A percentile compares a stretch with the other conserved stretches of the same genome.
These are phyloP conservation scores for Drosophila aldrichi DNA, from an alignment of 2,888 invertebrate genomes.

Conservation along the genomic window DNA sequence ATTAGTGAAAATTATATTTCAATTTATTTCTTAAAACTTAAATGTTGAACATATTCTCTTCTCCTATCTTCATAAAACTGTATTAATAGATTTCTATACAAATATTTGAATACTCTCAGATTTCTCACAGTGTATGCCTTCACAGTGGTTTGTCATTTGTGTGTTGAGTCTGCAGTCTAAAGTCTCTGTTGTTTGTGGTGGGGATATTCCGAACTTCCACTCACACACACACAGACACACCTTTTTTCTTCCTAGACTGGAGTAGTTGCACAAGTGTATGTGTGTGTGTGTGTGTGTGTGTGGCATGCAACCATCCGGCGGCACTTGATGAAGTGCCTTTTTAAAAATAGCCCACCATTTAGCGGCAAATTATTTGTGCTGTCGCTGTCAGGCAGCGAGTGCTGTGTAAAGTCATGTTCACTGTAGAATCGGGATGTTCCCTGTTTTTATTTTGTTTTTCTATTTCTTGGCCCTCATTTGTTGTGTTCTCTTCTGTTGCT, in stretches of 20 bases:
- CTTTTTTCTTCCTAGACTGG: constrained; percentile 12
- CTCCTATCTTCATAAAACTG: too few species aligned
- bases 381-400: constrained; percentile 53
- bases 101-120: not conserved
- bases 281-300: constrained; percentile 27
- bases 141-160: constrained; percentile 9
- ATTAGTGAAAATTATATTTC: not conserved
- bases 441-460: too few species aligned
- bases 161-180: not conserved
- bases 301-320: constrained; percentile 56
- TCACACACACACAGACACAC: constrained; percentile 3
- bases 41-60: too few species aligned
- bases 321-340: constrained; percentile 58
- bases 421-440: constrained; percentile 17
- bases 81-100: too few species aligned
- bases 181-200: constrained; percentile 5
- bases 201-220: constrained; percentile 18
- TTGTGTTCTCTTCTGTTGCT: not conserved
- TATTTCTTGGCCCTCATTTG: not conserved
- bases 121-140: constrained; percentile 5
- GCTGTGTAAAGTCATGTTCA: constrained; percentile 47
- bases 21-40: too few species aligned
- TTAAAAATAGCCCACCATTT: constrained; percentile 62
- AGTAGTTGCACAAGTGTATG: constrained; percentile 5
- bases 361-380: constrained; percentile 63